phyloP scores from a whole-genome alignment of 2,888 invertebrate genomes.

The Lithophane ornitopus region DNA sequence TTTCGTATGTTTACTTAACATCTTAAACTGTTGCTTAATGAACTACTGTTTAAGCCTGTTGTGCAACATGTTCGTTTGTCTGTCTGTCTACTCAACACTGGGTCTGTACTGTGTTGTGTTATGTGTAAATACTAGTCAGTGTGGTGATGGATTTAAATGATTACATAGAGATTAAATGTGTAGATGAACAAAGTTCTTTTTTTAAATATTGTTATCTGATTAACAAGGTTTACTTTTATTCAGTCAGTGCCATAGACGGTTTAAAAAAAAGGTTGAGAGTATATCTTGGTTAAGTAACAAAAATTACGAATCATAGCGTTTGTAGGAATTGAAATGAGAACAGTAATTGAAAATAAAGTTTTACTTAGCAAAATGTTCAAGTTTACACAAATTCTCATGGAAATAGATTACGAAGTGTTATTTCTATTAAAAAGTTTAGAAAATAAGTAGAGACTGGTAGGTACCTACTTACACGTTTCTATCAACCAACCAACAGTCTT shows the following conservation, averaged over 20 bases:
- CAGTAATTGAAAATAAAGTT: neutral
- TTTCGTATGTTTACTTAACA: conserved; percentile 89
- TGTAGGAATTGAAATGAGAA: neutral
- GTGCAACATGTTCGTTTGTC: conserved; percentile 79
- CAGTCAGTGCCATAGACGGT: neutral
- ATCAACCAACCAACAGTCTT: neutral
- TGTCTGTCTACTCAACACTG: conserved; percentile 38
- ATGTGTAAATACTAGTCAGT: conserved; percentile 30
- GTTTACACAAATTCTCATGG: neutral
- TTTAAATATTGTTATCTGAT: neutral
- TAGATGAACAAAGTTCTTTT: neutral
- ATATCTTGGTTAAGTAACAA: neutral
- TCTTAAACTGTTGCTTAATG: conserved; percentile 89
- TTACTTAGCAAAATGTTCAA: neutral
- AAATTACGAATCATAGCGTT: neutral
- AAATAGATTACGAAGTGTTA: neutral
- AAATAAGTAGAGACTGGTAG: too few relatives aligned
- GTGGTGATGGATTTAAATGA: conserved; percentile 28
- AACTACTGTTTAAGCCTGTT: conserved; percentile 82
- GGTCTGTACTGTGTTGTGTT: conserved; percentile 17
- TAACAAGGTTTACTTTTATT: neutral
- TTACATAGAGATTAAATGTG: neutral
- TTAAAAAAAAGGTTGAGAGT: neutral
- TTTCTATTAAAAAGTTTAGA: too few relatives aligned
- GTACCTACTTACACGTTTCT: neutral